A percentile compares a stretch with the other conserved stretches of the same genome.
Conservation (phyloP, 2,888 invertebrate species). For the Agonum fuliginosum region DNA sequence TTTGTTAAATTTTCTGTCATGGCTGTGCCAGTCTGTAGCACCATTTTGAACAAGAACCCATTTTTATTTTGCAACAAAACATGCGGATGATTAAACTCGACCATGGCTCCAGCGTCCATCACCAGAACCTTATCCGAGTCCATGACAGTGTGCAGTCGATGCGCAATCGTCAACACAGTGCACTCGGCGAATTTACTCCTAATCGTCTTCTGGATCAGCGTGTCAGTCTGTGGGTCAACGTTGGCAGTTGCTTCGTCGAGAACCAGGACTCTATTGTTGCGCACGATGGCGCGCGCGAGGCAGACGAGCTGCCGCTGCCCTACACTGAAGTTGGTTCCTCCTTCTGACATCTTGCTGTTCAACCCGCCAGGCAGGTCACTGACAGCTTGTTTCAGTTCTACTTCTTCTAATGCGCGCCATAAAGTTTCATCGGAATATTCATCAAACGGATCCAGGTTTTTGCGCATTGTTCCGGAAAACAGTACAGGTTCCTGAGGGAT, state of each 20-base stretch:
- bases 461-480: constrained; percentile 90
- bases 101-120: constrained; percentile 85
- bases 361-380: constrained; percentile 79
- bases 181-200: constrained; percentile 84
- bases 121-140: constrained; percentile 90
- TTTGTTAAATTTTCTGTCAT: constrained; percentile 78
- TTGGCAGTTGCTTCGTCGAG: constrained; percentile 88
- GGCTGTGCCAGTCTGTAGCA: constrained; percentile 81
- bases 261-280: constrained; percentile 72
- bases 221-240: constrained; percentile 87
- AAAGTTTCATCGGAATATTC: constrained; percentile 85
- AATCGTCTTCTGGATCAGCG: constrained; percentile 86
- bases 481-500: constrained; percentile 91
- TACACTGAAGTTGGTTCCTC: constrained; percentile 74
- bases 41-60: constrained; percentile 80
- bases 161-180: constrained; percentile 90
- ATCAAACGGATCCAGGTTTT: constrained; percentile 92
- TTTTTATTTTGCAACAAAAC: constrained; percentile 77
- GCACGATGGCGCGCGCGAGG: constrained; percentile 78
- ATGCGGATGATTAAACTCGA: constrained; percentile 87
- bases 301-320: constrained; percentile 82
- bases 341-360: constrained; percentile 84
- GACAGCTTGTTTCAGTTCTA: constrained; percentile 84
- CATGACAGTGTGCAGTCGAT: constrained; percentile 90
- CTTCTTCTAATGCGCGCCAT: constrained; percentile 91